Evolutionary conservation across 2,113 vertebrate species (phyloP), one percentile per base, ranked within the genome.

Genomic region (Phylloscopus whistleri): DNA sequence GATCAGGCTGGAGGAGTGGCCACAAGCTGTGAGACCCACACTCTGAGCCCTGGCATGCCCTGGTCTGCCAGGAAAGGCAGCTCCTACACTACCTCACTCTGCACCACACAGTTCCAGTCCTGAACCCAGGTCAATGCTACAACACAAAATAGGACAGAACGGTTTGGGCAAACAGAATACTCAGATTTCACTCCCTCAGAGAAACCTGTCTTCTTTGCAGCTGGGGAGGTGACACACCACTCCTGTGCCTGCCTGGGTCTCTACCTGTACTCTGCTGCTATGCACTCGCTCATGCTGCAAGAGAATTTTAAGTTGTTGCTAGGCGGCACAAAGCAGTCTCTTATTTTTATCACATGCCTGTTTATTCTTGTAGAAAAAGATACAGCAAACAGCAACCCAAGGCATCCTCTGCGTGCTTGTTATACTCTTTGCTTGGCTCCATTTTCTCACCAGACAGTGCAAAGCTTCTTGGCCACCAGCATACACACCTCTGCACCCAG

Each of bases 261-360:
- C 35, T 67, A 62, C 90, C 92, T 80, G 83, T 35, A 60, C 59
- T 30, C 48, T 31, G 55, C 39, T 0, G 1, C 89, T 48, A 58
- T 13, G 60, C 56, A 35, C 64, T 69, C 18, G 49, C 59, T 95
- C 20, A 2, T 24, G 72, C 91, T 81, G 86, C 62, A 91, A 48
- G 70, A 89, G 68, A 77, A 94, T 59, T 51, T 89, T 24, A 73
- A 67, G 63, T 72, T 92, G 96, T 97, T 97, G 96, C 95, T 95
- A 95, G 90, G 95, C 86, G 94, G 88, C 93, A 72, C 26, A 28
- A 80, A 93, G 66, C 66, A 90, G 35, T 37, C 70, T 91, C 68
- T 95, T 94, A 93, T 94, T 96, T 97, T 97, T 95, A 97, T 95
- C 76, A 53, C 66, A 89, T 53, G 93, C 77, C 84, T 95, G 93